Conservation (phyloP, 2,113 vertebrate genomes). For the Pachypanchax playfairii region DNA sequence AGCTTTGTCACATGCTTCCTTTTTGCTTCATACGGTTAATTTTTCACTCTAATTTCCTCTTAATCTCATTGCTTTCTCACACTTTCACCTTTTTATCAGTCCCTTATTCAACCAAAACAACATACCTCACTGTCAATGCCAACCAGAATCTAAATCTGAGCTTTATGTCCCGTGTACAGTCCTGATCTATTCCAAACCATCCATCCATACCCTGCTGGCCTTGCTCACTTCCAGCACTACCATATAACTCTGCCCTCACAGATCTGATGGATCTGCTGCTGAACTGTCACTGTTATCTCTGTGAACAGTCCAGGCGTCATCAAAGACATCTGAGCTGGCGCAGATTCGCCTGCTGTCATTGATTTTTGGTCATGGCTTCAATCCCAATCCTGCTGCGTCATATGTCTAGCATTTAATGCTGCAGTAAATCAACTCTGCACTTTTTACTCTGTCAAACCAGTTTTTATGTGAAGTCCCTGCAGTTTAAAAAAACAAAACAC, state of each 20-base stretch:
- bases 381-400: not conserved
- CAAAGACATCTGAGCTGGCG: not conserved
- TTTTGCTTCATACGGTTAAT: not conserved
- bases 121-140: not conserved
- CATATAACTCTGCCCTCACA: not conserved
- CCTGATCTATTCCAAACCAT: not conserved
- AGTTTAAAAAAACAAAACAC: not conserved
- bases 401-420: not conserved
- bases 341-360: constrained; percentile 1
- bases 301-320: not conserved
- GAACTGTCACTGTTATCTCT: not conserved
- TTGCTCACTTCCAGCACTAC: not conserved
- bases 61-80: not conserved
- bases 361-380: not conserved
- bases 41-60: not conserved
- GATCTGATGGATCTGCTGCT: constrained; percentile 23
- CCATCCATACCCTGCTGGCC: constrained; percentile 9
- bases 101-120: not conserved
- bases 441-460: not conserved
- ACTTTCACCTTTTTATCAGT: not conserved
- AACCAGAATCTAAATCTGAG: not conserved
- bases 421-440: not conserved
- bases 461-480: not conserved
- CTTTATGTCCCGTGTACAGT: not conserved
- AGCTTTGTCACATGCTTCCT: constrained; percentile 13